A percentile compares a stretch with the other conserved stretches of the same genome.
Evolutionary conservation across 2,888 invertebrate genomes (phyloP).

Genomic region (Ditula angustiorana): DNA sequence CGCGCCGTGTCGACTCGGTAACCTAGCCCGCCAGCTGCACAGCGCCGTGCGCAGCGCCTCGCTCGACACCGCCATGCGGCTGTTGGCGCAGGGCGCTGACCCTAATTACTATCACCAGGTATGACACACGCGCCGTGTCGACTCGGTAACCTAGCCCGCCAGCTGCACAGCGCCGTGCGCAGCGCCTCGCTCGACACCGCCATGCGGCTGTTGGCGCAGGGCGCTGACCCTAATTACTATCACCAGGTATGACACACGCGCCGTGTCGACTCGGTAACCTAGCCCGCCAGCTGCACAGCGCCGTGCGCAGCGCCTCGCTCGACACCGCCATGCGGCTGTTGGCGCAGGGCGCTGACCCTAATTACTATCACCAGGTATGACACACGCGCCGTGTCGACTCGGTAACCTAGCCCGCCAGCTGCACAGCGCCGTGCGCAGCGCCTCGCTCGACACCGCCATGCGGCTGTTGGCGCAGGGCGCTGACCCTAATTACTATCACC

Average conservation of each 20-base stretch:
- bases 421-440: conserved; percentile 58
- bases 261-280: conserved; percentile 82
- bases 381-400: not conserved
- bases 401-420: conserved; percentile 84
- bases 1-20: conserved; percentile 90
- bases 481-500: conserved; percentile 12
- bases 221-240: conserved; percentile 34
- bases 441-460: conserved; percentile 17
- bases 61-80: conserved; percentile 17
- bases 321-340: conserved; percentile 97
- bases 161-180: too few species aligned
- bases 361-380: conserved; percentile 89
- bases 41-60: conserved; percentile 93
- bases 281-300: conserved; percentile 97
- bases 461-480: conserved; percentile 8
- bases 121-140: too few species aligned
- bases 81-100: conserved; percentile 87
- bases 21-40: conserved; percentile 97
- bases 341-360: conserved; percentile 98
- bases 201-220: conserved; percentile 2
- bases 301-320: conserved; percentile 96
- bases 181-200: conserved; percentile 8
- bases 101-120: conserved; percentile 95
- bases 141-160: too few species aligned
- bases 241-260: conserved; percentile 62